These are phyloP conservation scores for Ceyx melanurus DNA, from an alignment of 2,113 vertebrate genomes.

Conservation along the genomic window DNA sequence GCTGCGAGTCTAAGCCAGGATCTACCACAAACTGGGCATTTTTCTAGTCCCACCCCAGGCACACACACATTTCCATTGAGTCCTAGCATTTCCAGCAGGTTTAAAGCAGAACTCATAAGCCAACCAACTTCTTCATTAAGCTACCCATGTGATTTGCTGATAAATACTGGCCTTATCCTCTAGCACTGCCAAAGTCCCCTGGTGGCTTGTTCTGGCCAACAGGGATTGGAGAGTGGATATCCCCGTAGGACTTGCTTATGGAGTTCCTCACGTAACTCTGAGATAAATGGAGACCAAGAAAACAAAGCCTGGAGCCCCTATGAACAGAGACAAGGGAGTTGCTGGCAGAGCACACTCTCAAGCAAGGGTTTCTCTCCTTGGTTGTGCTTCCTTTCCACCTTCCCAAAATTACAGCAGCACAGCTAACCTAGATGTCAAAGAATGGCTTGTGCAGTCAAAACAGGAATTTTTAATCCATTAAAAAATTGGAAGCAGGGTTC, in stretches of 20 bases:
- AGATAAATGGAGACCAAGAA: neutral
- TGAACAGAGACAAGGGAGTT: neutral
- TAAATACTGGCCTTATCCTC: neutral
- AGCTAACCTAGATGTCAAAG: neutral
- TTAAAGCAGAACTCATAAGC: neutral
- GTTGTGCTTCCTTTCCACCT: neutral
- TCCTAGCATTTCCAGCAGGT: neutral
- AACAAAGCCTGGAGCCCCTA: neutral
- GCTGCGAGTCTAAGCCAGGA: neutral
- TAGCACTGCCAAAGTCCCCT: neutral
- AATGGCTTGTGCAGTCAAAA: neutral
- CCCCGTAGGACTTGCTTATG: neutral
- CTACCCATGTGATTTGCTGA: rapidly evolving
- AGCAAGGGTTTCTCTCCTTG: neutral
- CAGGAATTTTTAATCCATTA: neutral
- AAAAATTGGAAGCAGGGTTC: neutral
- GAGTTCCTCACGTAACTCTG: neutral
- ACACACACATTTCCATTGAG: rapidly evolving
- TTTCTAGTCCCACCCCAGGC: neutral
- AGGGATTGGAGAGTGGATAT: rapidly evolving
- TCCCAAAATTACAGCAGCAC: neutral
- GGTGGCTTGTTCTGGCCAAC: neutral
- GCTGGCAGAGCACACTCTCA: neutral
- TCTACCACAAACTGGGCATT: neutral
- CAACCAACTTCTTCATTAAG: neutral